Evolutionary conservation across 2,888 invertebrate genomes (phyloP).

Genomic region (Pterobdella sp.): DNA sequence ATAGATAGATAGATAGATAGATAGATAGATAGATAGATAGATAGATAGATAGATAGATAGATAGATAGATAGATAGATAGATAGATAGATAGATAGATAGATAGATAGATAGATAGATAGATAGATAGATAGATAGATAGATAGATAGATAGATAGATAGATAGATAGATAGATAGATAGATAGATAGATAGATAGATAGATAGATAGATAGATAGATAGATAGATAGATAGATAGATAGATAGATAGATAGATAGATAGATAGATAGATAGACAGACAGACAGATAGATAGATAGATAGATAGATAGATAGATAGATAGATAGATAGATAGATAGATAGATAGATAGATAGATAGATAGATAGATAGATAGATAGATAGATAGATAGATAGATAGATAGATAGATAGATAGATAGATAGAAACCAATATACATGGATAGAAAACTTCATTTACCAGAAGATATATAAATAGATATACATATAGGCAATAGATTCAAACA

Average conservation of each 20-base stretch:
- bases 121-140: too few species aligned
- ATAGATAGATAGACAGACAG: too few species aligned
- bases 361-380: conserved; percentile 8
- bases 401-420: neutral
- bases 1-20: too few species aligned
- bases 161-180: too few species aligned
- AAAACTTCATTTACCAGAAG: neutral
- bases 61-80: too few species aligned
- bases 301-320: conserved; percentile 9
- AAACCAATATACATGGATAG: neutral
- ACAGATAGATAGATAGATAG: too few species aligned
- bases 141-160: too few species aligned
- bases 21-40: too few species aligned
- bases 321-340: conserved; percentile 9
- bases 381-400: conserved; percentile 9
- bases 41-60: too few species aligned
- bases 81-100: too few species aligned
- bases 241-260: neutral
- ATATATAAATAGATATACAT: conserved; percentile 15
- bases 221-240: neutral
- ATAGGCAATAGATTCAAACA: neutral
- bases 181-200: too few species aligned
- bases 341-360: conserved; percentile 8
- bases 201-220: neutral
- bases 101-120: too few species aligned